Base-by-base conservation (phyloP, 2,113 vertebrate species). In the Castor canadensis region DNA sequence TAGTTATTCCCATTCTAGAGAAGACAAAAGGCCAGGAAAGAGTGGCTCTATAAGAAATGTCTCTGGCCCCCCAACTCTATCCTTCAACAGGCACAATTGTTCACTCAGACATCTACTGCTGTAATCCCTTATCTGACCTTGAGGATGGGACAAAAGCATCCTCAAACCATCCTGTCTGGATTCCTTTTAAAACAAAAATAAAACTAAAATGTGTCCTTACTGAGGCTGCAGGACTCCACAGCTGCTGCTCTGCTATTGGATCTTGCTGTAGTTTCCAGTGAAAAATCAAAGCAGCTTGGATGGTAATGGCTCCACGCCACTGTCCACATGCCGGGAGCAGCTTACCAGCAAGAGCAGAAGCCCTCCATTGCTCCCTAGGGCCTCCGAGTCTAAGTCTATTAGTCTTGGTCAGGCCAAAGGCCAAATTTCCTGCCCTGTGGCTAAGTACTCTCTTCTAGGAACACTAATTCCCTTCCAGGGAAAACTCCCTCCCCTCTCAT, bases 351-450 rank as follows among this genome's bases (percentile, higher is more conserved):
- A 28, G 38, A 64, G 19, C 5, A 30, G 22, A 75, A n/a, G 32
- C 16, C 20, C 5, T 8, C 16, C 0, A 1, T 5, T 54, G 6
- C 66, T 94, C 62, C n/a, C 22, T 5, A 0, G 22, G 19, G 35
- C 35, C 30, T 81, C 35, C 30, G 32, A 52, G 32, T n/a, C 43
- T 45, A 58, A 49, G n/a, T 28, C 13, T 76, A 49, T 40, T 47
- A 30, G 11, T 43, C 38, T 47, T 64, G 6, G 20, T 38, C 30
- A 64, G 38, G 71, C 40, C 49, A 76, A 60, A 85, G 30, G 43
- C 38, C 67, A 15, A 30, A 24, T 40, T 32, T 87, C 58, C 69
- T 58, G 32, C 26, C 43, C 28, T 15, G 5, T 32, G 15, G 32
- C 56, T 49, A 79, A 54, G 0, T 3, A 12, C 24, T 66, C 38